Evolutionary conservation across 2,113 vertebrate genomes (phyloP).

Genomic region (Eublepharis macularius): DNA sequence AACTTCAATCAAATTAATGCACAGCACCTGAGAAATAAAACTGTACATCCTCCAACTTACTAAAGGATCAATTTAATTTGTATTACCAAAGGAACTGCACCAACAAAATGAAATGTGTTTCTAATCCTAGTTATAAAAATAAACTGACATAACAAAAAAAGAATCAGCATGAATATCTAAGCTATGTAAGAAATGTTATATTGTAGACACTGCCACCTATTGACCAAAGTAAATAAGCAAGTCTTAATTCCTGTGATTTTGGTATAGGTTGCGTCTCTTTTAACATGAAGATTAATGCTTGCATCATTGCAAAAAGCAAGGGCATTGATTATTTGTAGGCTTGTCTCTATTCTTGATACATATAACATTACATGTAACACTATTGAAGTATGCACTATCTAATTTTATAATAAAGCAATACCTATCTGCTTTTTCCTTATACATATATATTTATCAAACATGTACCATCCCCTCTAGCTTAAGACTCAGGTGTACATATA

Average conservation of each 20-base stretch:
- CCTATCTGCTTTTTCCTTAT: neutral
- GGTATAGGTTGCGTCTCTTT: neutral
- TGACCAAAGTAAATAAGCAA: neutral
- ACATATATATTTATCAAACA: neutral
- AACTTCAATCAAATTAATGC: neutral
- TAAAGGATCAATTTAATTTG: neutral
- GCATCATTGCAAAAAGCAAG: neutral
- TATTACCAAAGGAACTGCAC: neutral
- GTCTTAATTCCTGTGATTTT: neutral
- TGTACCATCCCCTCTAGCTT: neutral
- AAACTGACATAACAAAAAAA: neutral
- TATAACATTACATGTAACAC: fast-evolving
- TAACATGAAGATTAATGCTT: neutral
- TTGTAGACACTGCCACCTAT: constrained; percentile 20
- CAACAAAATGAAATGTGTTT: constrained; percentile 16
- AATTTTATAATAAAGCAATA: neutral
- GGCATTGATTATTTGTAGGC: too few relatives aligned
- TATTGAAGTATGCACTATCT: neutral
- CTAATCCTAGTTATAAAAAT: neutral
- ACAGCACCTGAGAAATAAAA: neutral
- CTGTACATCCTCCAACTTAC: neutral
- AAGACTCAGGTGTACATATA: neutral
- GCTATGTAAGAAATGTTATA: neutral
- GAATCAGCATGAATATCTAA: neutral
- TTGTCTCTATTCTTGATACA: neutral